Base-by-base conservation (phyloP, 2,888 invertebrate species). In the Dicyrtoma fusca region DNA sequence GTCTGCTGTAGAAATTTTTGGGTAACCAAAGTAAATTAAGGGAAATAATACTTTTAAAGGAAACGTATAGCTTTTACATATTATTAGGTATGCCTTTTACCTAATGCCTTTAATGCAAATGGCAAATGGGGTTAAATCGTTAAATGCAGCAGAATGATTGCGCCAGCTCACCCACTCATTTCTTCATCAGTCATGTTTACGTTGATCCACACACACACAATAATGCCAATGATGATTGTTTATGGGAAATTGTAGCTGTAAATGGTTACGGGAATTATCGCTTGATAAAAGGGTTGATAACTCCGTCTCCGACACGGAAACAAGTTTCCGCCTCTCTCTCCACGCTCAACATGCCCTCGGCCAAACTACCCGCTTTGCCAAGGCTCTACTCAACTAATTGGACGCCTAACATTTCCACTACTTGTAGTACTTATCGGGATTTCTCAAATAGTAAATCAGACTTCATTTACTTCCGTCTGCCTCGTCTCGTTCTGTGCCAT, bases 331-430 rank as follows among this genome's bases (percentile, higher is more conserved):
- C 80, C 1, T 80, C 80, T 21, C 62, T 77, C 21, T 78, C 79
- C n/a, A 80, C 80, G 0, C 73, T 80, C 1, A 75, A 80, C 55
- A 68, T 80, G 21, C 80, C 78, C 25, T 61, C 77, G 3, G 75
- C 76, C n/a, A 77, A 75, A 59, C 72, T 73, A 6, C 80, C 80
- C 21, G 77, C 77, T 69, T 76, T 80, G 26, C 80, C 80, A 21
- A 64, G 80, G 26, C 75, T 80, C 23, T 80, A 80, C 69, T 79
- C 79, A 13, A 79, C 79, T 42, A 77, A 80, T 73, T 80, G 80
- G 80, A 80, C 80, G n/a, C 80, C 80, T 25, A 80, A 80, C 44
- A 80, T 80, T 74, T 75, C 75, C 42, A 74, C 75, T n/a, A 64
- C 64, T 34, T 5, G 64, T 14, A 61, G 62, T 34, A 76, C 79